A percentile compares a stretch with the other conserved stretches of the same genome.
phyloP scores from a whole-genome alignment of 1,140 invertebrate species.

The Fopius arisanus region DNA sequence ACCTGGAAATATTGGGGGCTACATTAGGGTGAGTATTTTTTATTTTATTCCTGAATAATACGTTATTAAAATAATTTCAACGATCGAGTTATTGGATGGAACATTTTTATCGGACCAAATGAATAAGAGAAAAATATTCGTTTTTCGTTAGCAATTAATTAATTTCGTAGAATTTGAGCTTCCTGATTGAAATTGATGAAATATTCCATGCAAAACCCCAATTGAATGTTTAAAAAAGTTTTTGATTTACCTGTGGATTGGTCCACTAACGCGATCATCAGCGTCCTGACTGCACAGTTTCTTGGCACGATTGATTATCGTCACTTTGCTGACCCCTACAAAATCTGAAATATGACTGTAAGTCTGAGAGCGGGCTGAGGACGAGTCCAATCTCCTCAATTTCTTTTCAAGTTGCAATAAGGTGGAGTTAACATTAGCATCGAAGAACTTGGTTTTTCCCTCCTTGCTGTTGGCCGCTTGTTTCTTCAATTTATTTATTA shows the following conservation, averaged over 20 bases:
- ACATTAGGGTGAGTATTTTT: conserved; percentile 29
- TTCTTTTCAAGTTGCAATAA: conserved; percentile 71
- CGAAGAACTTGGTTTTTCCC: conserved; percentile 73
- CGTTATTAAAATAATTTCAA: not conserved
- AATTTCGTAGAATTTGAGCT: no score
- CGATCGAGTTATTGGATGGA: not conserved
- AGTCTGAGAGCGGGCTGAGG: conserved; percentile 62
- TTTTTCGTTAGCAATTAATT: no score
- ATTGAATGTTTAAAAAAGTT: not conserved
- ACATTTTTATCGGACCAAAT: no score
- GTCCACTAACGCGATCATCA: conserved; percentile 67
- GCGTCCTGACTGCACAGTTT: conserved; percentile 71
- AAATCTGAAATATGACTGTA: conserved; percentile 72
- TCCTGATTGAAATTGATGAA: no score
- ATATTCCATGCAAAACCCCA: not conserved
- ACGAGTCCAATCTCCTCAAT: conserved; percentile 59
- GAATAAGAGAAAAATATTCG: no score
- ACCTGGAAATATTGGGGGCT: conserved; percentile 51
- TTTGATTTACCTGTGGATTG: conserved; percentile 57
- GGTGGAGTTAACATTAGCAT: conserved; percentile 68
- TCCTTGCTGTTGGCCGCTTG: conserved; percentile 66
- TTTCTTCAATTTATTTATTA: conserved; percentile 69
- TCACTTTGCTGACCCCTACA: conserved; percentile 74
- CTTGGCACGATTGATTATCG: conserved; percentile 73
- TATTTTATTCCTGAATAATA: not conserved